Evolutionary conservation across 2,797 vertebrate genomes (phyloP).

Genomic region (Mus caroli): DNA sequence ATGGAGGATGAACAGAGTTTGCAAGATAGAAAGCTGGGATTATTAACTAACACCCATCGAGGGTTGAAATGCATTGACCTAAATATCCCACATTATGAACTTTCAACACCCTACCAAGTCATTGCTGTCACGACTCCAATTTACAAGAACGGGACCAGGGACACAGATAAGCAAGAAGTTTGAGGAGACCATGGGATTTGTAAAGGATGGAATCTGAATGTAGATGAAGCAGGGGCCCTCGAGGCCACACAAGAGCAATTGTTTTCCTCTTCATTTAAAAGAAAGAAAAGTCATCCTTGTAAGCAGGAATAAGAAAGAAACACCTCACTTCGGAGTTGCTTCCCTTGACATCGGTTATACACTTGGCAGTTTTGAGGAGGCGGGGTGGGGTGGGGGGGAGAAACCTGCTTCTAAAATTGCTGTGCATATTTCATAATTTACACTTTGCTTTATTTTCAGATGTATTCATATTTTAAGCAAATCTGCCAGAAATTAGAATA

Average conservation of each 20-base stretch:
- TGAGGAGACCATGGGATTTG: background rate
- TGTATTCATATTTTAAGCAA: constrained; percentile 46
- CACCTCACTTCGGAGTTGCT: background rate
- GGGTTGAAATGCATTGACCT: background rate
- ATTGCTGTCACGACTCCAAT: background rate
- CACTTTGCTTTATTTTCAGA: constrained; percentile 50
- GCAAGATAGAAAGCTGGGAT: background rate
- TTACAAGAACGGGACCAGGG: background rate
- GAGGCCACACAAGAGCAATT: background rate
- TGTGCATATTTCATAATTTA: background rate
- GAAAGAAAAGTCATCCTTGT: background rate
- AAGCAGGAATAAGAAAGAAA: constrained; percentile 24
- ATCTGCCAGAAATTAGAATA: constrained; percentile 81
- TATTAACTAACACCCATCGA: background rate
- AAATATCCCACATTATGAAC: background rate
- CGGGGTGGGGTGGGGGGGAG: accelerated
- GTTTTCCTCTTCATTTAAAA: background rate
- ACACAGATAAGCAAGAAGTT: background rate
- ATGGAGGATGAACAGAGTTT: background rate
- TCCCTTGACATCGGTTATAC: background rate
- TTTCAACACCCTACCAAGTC: background rate
- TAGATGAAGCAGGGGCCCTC: background rate
- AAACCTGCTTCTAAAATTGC: background rate
- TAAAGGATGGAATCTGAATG: background rate
- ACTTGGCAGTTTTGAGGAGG: background rate